Evolutionary conservation across 2,888 invertebrate species (phyloP), one percentile per base, ranked within the genome.

Genomic region (Hartigia nigra): DNA sequence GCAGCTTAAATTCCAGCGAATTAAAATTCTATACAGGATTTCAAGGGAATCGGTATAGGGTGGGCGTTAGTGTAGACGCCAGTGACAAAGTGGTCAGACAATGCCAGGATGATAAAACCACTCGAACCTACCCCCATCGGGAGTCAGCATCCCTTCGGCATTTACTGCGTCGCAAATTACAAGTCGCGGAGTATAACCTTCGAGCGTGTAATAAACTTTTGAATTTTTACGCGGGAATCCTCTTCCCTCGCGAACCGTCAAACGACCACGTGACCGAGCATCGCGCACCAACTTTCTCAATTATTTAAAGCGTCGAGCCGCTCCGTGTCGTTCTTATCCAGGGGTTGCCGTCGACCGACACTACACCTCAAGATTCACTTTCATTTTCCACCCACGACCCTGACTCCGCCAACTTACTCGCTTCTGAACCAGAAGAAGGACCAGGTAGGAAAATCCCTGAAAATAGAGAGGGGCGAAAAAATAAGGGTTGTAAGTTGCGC

Each of bases 261-360:
- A 55, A 55, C 55, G 23, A 55, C 23, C 55, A 55, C 55, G 55
- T 55, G 55, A 55, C 55, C 55, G 0, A 55, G 55, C 55, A 9
- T 23, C 55, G 55, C 23, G 55, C 55, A 55, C 55, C 55, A 55
- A 55, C 55, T 55, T 55, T 81, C 80, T 89, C 85, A 88, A 88
- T 89, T 88, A 88, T 88, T 88, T 86, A 88, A 87, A 87, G 85
- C 84, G 87, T 88, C 88, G 86, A 84, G 86, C 78, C 70, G 74
- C 37, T 74, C 76, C 88, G 86, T 84, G 86, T 78, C 70, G 75
- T 37, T 74, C 76, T 76, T 76, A 76, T 75, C 74, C 72, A 77
- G 78, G 82, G 84, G 81, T 85, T 84, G 84, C 83, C 84, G 84
- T 84, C 83, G 87, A 87, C 87, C 85, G 86, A 85, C 86, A 84